phyloP scores from a whole-genome alignment of 2,888 invertebrate species.

The Entomobrya proxima region DNA sequence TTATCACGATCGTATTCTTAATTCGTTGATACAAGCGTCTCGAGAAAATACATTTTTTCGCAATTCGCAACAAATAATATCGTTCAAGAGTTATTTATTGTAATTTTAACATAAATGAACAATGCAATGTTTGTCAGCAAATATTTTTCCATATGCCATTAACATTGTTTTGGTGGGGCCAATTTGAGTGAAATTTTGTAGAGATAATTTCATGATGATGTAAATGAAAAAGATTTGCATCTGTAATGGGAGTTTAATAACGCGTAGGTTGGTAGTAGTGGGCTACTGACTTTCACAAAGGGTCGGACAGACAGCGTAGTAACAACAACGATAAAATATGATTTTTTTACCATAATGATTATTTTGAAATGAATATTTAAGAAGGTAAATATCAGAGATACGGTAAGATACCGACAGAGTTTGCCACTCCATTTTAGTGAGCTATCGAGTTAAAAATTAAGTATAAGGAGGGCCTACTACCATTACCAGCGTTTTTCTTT shows the following conservation, averaged over 20 bases:
- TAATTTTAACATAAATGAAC: too few relatives aligned
- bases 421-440: not conserved
- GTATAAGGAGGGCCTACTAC: too few relatives aligned
- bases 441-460: not conserved
- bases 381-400: not conserved
- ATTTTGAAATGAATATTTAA: conserved; percentile 33
- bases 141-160: too few relatives aligned
- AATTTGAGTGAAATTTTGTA: conserved; percentile 48
- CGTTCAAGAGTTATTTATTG: too few relatives aligned
- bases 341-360: conserved; percentile 25
- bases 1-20: too few relatives aligned
- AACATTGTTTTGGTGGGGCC: not conserved
- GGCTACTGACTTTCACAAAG: not conserved
- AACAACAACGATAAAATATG: conserved; percentile 13
- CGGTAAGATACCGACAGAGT: not conserved
- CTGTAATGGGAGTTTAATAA: conserved; percentile 35
- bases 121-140: too few relatives aligned
- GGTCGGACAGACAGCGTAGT: not conserved
- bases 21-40: too few relatives aligned
- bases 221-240: conserved; percentile 49
- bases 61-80: too few relatives aligned
- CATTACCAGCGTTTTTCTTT: too few relatives aligned
- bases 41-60: too few relatives aligned
- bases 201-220: conserved; percentile 45
- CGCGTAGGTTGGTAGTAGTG: conserved; percentile 51